phyloP scores from a whole-genome alignment of 2,797 vertebrate species.

The Glyptemys insculpta region DNA sequence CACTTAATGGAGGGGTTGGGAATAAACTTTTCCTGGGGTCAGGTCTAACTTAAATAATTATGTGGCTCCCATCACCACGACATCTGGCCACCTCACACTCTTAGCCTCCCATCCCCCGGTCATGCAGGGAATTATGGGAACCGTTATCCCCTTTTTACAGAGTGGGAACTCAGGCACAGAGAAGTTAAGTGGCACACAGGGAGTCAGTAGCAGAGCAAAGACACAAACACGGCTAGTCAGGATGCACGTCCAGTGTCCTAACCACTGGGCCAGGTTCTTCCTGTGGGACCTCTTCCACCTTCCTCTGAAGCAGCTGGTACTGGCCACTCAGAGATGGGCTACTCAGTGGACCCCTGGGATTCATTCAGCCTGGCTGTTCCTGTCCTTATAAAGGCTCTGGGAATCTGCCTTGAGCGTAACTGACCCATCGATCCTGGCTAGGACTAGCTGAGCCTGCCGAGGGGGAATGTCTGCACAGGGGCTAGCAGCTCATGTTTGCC shows the following conservation, averaged over 20 bases:
- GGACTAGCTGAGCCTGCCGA: background rate
- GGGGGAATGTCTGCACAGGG: background rate
- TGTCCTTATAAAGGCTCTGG: background rate
- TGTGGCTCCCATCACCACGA: background rate
- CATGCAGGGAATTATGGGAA: background rate
- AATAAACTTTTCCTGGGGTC: background rate
- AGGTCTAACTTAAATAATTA: background rate
- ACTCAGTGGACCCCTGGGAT: too few relatives aligned
- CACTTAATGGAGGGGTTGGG: background rate
- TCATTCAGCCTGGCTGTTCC: background rate
- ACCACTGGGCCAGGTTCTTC: background rate
- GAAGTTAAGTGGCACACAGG: background rate
- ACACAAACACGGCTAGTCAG: background rate
- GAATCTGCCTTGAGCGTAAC: background rate
- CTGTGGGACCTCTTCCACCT: background rate
- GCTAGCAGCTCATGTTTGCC: background rate
- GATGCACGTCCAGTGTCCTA: background rate
- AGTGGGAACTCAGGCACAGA: background rate
- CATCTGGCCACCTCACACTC: background rate
- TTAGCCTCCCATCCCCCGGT: background rate
- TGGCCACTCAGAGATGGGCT: background rate
- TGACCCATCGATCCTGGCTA: background rate
- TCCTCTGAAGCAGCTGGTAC: background rate
- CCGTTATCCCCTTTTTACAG: background rate
- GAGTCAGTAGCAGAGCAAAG: background rate